Percentiles rank a stretch among this genome's conserved stretches.
Conservation (phyloP, 2,797 vertebrate genomes). For the Pseudomugil gertrudae region DNA sequence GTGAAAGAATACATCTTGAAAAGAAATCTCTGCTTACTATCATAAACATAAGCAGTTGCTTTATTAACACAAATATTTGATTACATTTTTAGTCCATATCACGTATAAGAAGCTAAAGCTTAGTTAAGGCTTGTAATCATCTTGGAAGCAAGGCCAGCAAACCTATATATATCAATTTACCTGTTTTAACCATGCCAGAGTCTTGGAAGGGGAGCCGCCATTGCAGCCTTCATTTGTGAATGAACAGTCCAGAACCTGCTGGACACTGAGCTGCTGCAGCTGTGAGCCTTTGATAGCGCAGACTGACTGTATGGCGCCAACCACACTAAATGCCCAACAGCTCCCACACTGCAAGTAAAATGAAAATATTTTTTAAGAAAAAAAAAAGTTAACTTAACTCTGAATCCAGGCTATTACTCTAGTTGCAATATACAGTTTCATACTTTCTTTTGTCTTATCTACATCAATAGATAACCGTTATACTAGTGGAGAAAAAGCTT, state of each 20-base stretch:
- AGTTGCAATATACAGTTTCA: not conserved
- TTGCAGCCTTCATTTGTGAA: constrained; percentile 85
- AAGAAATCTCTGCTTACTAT: constrained; percentile 7
- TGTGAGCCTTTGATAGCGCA: constrained; percentile 79
- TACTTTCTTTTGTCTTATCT: too few species aligned
- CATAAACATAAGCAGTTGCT: not conserved
- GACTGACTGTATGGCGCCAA: constrained; percentile 86
- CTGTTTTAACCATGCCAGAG: constrained; percentile 88
- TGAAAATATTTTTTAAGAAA: not conserved
- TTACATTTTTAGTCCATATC: not conserved
- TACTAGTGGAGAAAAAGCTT: not conserved
- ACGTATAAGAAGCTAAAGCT: not conserved
- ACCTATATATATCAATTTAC: constrained; percentile 64
- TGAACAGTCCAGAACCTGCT: constrained; percentile 93
- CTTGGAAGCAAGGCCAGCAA: not conserved
- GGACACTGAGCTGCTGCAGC: constrained; percentile 87
- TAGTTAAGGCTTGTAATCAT: not conserved
- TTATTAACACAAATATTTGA: not conserved
- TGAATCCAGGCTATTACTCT: not conserved
- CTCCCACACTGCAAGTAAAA: constrained; percentile 86
- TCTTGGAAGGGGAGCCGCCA: constrained; percentile 83
- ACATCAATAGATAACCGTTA: too few species aligned
- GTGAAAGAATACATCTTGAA: not conserved
- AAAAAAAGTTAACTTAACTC: not conserved
- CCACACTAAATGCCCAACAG: constrained; percentile 94